A percentile compares a stretch with the other conserved stretches of the same genome.
Conservation (phyloP, 1,140 invertebrate genomes). For the Cydia splendana region DNA sequence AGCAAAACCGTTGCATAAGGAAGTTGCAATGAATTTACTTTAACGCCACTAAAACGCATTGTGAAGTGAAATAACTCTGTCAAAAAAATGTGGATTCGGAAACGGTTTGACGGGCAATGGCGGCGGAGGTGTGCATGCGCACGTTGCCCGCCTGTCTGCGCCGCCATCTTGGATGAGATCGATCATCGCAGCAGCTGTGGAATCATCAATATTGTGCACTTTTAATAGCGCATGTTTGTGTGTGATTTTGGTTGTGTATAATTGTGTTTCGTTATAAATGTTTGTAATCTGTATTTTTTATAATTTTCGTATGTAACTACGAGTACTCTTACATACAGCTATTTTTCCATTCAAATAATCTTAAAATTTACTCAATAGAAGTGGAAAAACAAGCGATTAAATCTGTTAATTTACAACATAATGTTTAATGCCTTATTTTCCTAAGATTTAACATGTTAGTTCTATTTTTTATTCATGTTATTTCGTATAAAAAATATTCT, state of each 20-base stretch:
- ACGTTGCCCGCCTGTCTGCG: constrained; percentile 61
- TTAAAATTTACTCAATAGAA: no score
- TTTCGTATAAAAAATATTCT: no score
- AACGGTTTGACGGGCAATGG: constrained; percentile 58
- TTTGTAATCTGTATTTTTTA: not conserved
- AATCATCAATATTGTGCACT: constrained; percentile 65
- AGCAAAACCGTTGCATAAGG: not conserved
- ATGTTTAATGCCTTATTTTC: no score
- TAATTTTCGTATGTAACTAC: no score
- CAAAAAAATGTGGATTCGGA: constrained; percentile 14
- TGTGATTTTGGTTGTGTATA: constrained; percentile 48
- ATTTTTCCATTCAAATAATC: no score
- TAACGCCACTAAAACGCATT: not conserved
- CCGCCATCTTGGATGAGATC: constrained; percentile 75
- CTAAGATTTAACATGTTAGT: no score
- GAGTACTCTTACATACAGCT: no score
- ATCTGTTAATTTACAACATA: no score
- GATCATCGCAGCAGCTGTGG: constrained; percentile 77
- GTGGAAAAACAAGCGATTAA: no score
- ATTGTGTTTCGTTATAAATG: not conserved
- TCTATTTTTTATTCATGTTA: no score
- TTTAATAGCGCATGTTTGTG: constrained; percentile 18
- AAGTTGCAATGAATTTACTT: not conserved
- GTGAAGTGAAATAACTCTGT: not conserved
- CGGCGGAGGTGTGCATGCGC: constrained; percentile 62